Evolutionary conservation across 2,888 invertebrate genomes (phyloP), one percentile per base, ranked within the genome.

Genomic region (Apamea epomidion): DNA sequence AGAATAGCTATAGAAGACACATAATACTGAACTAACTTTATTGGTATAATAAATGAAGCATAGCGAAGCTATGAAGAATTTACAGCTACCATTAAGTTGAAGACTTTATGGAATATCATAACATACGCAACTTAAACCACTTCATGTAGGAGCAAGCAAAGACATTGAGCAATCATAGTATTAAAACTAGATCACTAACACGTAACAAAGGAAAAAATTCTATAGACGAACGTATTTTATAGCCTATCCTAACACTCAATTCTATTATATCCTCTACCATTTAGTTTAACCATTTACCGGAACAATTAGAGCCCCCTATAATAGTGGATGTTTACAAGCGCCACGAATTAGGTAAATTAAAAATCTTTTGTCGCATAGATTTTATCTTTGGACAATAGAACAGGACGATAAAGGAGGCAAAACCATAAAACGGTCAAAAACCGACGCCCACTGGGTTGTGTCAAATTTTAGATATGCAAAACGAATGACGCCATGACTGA

Each of bases 351-450:
- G 74, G 87, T 87, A 82, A 87, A 87, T 89, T 89, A 86, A 87
- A 87, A 87, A 86, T 82, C 87, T 87, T 88, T 90, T 90, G 90
- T 90, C 82, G 87, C 84, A 85, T 78, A 87, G 89, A 87, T 86
- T 84, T 87, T 88, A 91, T 91, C 91, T 89, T 87, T 80, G 87
- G 76, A 91, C 88, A 91, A 91, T 89, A 89, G 83, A 78, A 76
- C 81, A 83, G 85, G 81, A 87, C 88, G 82, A 78, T 88, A 93
- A 93, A 88, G 92, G 92, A 91, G 90, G 87, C 85, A 81, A 90
- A 87, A 77, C 88, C 89, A 92, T 93, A 92, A 93, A 93, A 89
- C 90, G 91, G 91, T 83, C 91, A 90, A 88, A 91, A 89, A 89
- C 90, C 88, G 77, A 68, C 91, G 87, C 92, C 91, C 90, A 88